Base-by-base conservation (phyloP, 1,140 invertebrate species). In the Hormaphis cornu region DNA sequence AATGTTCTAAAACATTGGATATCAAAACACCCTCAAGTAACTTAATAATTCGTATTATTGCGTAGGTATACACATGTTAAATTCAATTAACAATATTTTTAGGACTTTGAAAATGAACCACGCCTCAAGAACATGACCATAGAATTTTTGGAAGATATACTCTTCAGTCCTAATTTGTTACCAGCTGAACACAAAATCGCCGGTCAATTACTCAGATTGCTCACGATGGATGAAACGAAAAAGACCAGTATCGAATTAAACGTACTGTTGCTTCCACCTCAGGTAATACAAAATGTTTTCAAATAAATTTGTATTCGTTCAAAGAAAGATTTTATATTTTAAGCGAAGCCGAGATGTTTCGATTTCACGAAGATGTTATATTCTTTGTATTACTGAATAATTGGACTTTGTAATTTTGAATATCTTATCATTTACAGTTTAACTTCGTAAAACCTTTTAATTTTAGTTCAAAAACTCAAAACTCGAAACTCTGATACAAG, bases 121-220 rank as follows among this genome's bases (percentile, higher is more conserved):
- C 83, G 84, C 69, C 79, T 96, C 28, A 87, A 90, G 61, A 83
- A 83, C 30, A 78, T 91, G 72, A 91, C 91, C 0, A 89, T 91
- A 66, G 88, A 91, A 73, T 92, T 96, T 77, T 79, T 95, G 18
- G 91, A 95, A 72, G 92, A 95, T 74, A 90, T 96, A 71, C 85
- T 91, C 37, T 87, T 85, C 73, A 91, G 88, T 74, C 87, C 89
- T 0, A 91, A 89, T 73, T 78, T 96, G n/a, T 79, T 95, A 35
- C 91, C 91, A 0, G 88, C 90, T 0, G 93, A 96, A 76, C 90
- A 95, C 75, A 92, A 95, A 77, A 89, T 90, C 1, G 92, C 92
- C 1, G 83, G 85, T 48, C 87, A 93, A 77, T 76, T 96, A 20
- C 79, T 94, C 16, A 81, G 89, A 58, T 80, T 94, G 20, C 82